These are phyloP conservation scores for Apotomis turbidana DNA, from an alignment of 2,888 invertebrate species.

Conservation along the genomic window DNA sequence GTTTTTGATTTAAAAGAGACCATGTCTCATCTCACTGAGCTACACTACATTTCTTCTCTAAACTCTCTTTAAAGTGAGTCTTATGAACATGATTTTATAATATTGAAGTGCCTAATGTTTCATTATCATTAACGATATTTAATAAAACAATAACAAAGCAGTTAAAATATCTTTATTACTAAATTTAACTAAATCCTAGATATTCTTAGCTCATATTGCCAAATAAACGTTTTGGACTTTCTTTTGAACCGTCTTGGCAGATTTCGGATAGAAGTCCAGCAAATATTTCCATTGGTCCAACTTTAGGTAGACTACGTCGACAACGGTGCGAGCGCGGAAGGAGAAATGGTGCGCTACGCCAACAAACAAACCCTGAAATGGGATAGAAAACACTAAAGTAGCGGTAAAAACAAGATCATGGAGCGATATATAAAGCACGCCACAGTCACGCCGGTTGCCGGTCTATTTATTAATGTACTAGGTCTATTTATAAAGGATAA, in stretches of 20 bases:
- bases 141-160: conserved; percentile 26
- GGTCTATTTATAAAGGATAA: no score
- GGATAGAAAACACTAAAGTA: no score
- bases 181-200: conserved; percentile 32
- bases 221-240: conserved; percentile 79
- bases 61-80: no score
- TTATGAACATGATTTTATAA: no score
- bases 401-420: no score
- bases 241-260: conserved; percentile 69
- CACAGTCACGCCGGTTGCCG: no score
- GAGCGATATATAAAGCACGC: no score
- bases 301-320: conserved; percentile 78
- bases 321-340: conserved; percentile 79
- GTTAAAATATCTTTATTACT: conserved; percentile 14
- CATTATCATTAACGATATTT: background rate
- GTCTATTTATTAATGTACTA: no score
- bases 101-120: no score
- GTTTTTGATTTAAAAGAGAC: no score
- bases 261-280: conserved; percentile 74
- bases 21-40: no score
- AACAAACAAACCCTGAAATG: conserved; percentile 77
- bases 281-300: conserved; percentile 81
- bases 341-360: conserved; percentile 82
- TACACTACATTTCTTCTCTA: no score
- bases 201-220: conserved; percentile 59